These are phyloP conservation scores for Sebastiscus tertius DNA, from an alignment of 2,797 vertebrate genomes.

Conservation along the genomic window DNA sequence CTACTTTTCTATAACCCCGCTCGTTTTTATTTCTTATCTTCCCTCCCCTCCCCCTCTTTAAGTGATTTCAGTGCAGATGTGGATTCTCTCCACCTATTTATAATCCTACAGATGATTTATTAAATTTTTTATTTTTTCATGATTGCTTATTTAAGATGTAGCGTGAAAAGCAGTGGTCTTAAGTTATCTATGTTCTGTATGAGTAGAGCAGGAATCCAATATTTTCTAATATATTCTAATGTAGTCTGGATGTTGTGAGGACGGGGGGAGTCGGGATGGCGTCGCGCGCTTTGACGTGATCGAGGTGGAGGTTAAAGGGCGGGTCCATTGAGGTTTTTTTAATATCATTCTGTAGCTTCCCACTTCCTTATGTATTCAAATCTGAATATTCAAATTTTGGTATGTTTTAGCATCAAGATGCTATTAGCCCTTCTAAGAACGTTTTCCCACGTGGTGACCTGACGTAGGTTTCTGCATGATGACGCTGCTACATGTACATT, in stretches of 20 bases:
- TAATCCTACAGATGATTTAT: slow-evolving; percentile 93
- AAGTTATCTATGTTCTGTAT: slow-evolving; percentile 72
- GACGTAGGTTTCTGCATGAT: background rate
- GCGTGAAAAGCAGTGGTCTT: slow-evolving; percentile 86
- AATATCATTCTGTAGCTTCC: background rate
- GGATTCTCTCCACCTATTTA: slow-evolving; percentile 85
- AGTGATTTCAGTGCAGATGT: slow-evolving; percentile 84
- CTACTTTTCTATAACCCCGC: slow-evolving; percentile 85
- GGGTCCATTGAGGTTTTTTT: background rate
- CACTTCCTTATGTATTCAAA: background rate
- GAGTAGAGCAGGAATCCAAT: slow-evolving; percentile 67
- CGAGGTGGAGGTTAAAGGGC: background rate
- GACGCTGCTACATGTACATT: too few species aligned
- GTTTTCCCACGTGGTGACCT: background rate
- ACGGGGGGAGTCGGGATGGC: slow-evolving; percentile 18
- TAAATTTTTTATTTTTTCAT: slow-evolving; percentile 85
- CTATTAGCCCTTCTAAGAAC: background rate
- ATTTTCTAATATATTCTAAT: slow-evolving; percentile 77
- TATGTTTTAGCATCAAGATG: background rate
- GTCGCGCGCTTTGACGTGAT: background rate
- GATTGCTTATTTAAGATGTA: slow-evolving; percentile 89
- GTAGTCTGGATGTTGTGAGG: slow-evolving; percentile 57
- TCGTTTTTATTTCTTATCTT: slow-evolving; percentile 40
- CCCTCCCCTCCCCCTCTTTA: slow-evolving; percentile 67
- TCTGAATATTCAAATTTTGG: too few species aligned